Evolutionary conservation across 2,888 invertebrate species (phyloP).

Genomic region (Epinotia ramella): DNA sequence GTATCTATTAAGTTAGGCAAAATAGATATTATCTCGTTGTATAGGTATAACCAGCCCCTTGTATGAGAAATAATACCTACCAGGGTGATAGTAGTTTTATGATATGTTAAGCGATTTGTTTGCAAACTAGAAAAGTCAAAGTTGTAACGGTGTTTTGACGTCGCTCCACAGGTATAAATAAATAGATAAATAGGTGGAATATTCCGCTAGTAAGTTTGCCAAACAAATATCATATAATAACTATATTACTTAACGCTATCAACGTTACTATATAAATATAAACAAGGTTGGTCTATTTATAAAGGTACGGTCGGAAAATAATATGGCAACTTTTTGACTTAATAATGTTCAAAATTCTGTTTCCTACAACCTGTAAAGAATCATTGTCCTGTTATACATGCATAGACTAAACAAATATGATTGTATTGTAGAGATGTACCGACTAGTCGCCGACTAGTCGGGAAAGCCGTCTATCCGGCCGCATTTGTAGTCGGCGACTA

Average conservation of each 20-base stretch:
- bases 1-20: background rate
- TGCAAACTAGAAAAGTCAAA: slow-evolving; percentile 13
- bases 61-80: background rate
- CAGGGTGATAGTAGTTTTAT: background rate
- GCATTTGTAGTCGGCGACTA: too few relatives aligned
- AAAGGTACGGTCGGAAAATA: slow-evolving; percentile 49
- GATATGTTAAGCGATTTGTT: background rate
- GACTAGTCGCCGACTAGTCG: too few relatives aligned
- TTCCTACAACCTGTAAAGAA: too few relatives aligned
- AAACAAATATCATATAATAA: slow-evolving; percentile 57
- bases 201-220: slow-evolving; percentile 62
- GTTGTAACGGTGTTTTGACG: slow-evolving; percentile 21
- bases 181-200: slow-evolving; percentile 57
- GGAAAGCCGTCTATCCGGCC: too few relatives aligned
- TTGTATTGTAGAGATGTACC: too few relatives aligned
- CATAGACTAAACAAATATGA: too few relatives aligned
- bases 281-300: slow-evolving; percentile 52
- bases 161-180: slow-evolving; percentile 19
- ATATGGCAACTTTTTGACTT: slow-evolving; percentile 12
- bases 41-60: background rate
- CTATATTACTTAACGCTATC: slow-evolving; percentile 56
- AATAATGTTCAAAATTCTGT: background rate
- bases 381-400: too few relatives aligned
- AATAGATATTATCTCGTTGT: background rate
- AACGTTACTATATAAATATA: slow-evolving; percentile 44